Evolutionary conservation across 2,888 invertebrate species (phyloP), one percentile per base, ranked within the genome.

Genomic region (Minunthozetes semirufus): DNA sequence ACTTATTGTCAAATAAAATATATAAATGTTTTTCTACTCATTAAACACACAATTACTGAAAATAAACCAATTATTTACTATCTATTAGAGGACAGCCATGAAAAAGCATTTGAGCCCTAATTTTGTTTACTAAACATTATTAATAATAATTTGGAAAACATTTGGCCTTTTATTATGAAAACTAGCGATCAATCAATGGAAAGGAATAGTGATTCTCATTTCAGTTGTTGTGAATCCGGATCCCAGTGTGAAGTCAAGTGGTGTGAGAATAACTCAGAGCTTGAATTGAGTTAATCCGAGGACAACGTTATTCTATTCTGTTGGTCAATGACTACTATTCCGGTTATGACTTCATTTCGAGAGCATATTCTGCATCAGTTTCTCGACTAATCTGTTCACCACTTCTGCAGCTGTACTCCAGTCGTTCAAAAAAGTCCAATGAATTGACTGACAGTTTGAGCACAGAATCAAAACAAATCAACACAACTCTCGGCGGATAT

Each of bases 1-100:
- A 68, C 68, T 68, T 68, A 68, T 68, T 68, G 68, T 68, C 68
- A 68, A 68, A 68, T 68, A 68, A 68, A 68, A 68, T 68, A 42
- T 63, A 38, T 61, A 29, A 61, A 61, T 61, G 61, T 33, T 61
- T 61, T 61, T 22, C 15, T 61, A 61, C 61, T 61, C 17, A 61
- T 61, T 61, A n/a, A 15, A 33, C 9, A 61, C 1, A 33, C 29
- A 61, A 61, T 33, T 61, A 56, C 56, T 50, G 19, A 56, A 25
- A 56, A 56, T 17, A 61, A 61, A 61, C 17, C 22, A 22, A 25
- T 59, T 59, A 53, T 53, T 53, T 53, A 42, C 42, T 42, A 1
- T 42, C 33, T 42, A 42, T 42, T 42, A 42, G 42, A 42, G 1
- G 42, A 13, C 6, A 53, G 13, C 50, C 50, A 8, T 13, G 5